Conservation (phyloP, 2,888 invertebrate genomes). For the Drosophila yooni region DNA sequence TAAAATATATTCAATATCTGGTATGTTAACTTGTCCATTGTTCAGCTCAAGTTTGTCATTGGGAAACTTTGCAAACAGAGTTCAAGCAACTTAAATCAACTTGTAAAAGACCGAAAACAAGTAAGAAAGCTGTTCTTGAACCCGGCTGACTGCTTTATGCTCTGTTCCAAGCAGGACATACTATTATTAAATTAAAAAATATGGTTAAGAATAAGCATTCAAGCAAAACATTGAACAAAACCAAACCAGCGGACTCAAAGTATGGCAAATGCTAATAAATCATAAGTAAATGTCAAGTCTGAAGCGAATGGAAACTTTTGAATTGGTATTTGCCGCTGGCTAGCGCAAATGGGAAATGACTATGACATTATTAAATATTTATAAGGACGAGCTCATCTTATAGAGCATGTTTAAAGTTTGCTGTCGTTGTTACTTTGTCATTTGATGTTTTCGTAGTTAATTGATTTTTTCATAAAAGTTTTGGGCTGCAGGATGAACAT, state of each 20-base stretch:
- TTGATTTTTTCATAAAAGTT: neutral
- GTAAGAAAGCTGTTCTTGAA: neutral
- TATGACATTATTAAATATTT: neutral
- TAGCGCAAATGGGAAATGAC: neutral
- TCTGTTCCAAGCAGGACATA: neutral
- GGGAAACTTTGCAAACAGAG: slow-evolving; percentile 1
- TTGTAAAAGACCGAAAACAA: neutral
- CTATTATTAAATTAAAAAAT: neutral
- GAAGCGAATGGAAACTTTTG: neutral
- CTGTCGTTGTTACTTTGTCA: no score
- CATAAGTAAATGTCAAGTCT: slow-evolving; percentile 1
- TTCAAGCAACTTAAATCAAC: slow-evolving; percentile 4
- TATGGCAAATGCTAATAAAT: slow-evolving; percentile 3
- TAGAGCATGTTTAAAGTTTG: neutral
- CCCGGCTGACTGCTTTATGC: neutral
- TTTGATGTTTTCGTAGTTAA: neutral
- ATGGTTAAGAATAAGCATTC: neutral
- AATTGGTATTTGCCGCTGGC: neutral
- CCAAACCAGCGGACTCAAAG: neutral
- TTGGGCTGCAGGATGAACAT: neutral
- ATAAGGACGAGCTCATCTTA: neutral
- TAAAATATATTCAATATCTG: neutral
- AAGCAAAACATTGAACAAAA: neutral
- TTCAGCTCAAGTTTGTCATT: neutral
- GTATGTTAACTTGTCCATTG: neutral